Conservation (phyloP, 1,140 invertebrate genomes). For the Dolichoris vasculosae region DNA sequence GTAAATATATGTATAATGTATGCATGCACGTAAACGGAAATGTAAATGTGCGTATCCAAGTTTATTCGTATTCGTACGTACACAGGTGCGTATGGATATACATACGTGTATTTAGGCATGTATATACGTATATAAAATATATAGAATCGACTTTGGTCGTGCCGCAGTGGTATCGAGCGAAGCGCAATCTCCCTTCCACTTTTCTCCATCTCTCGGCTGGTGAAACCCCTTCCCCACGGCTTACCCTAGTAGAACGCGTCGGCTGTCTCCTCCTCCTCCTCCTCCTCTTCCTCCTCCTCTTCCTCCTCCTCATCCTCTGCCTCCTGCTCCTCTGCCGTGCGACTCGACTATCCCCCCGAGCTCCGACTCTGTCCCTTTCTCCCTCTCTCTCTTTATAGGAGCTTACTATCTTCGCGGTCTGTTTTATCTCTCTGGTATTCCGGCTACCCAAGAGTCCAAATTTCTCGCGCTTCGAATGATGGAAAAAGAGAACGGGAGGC, state of each 20-base stretch:
- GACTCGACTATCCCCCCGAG: conserved; percentile 6
- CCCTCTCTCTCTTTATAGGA: conserved; percentile 5
- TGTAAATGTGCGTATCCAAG: background rate
- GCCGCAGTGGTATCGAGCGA: conserved; percentile 75
- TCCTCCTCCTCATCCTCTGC: background rate
- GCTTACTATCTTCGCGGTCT: conserved; percentile 21
- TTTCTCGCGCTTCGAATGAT: conserved; percentile 23
- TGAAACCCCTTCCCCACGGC: conserved; percentile 12
- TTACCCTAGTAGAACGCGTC: conserved; percentile 5
- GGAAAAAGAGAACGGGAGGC: background rate
- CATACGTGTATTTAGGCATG: background rate
- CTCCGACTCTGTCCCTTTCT: background rate
- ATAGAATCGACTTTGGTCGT: conserved; percentile 70
- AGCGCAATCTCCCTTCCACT: conserved; percentile 64
- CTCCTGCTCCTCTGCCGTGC: background rate
- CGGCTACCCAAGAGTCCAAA: conserved; percentile 32
- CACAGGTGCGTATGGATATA: background rate
- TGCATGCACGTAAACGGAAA: background rate
- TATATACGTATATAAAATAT: conserved; percentile 20
- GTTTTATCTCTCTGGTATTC: conserved; percentile 33
- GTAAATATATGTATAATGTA: background rate
- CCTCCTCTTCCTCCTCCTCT: background rate
- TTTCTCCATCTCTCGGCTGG: conserved; percentile 46
- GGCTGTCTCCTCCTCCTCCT: background rate
- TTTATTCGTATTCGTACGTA: background rate